These are phyloP conservation scores for Lomographa bimaculata DNA, from an alignment of 2,888 invertebrate genomes.

Conservation along the genomic window DNA sequence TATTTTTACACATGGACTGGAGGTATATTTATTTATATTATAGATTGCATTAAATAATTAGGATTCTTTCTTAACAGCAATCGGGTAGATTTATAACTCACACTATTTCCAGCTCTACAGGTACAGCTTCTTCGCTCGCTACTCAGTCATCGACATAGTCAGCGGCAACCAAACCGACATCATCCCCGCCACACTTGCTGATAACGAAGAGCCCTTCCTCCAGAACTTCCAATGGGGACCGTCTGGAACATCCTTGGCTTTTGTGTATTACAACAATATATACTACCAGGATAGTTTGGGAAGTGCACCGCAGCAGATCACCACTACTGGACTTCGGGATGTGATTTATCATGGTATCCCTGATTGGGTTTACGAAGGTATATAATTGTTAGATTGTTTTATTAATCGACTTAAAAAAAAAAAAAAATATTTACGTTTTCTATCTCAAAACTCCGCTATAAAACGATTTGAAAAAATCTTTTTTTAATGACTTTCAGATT, in stretches of 20 bases:
- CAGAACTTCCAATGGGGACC: conserved; percentile 92
- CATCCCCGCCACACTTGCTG: conserved; percentile 46
- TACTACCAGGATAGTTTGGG: conserved; percentile 86
- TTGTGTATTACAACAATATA: conserved; percentile 89
- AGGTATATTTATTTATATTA: too few relatives aligned
- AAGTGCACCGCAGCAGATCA: conserved; percentile 80
- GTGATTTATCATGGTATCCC: conserved; percentile 93
- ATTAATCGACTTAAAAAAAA: too few relatives aligned
- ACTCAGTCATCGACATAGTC: conserved; percentile 86
- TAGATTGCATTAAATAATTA: too few relatives aligned
- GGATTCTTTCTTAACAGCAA: too few relatives aligned
- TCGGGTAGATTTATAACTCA: too few relatives aligned
- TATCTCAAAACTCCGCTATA: too few relatives aligned
- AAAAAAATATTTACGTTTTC: too few relatives aligned
- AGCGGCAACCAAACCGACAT: conserved; percentile 67
- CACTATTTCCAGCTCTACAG: conserved; percentile 90
- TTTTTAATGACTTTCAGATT: too few relatives aligned
- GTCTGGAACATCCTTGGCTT: conserved; percentile 87
- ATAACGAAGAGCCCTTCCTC: conserved; percentile 69
- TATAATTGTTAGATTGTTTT: conserved; percentile 13
- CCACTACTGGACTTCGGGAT: conserved; percentile 83
- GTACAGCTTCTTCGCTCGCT: conserved; percentile 90
- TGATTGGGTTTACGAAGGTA: conserved; percentile 98
- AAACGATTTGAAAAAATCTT: too few relatives aligned
- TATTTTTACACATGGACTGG: too few relatives aligned